Conservation (phyloP, 2,797 vertebrate genomes). For the Furcifer pardalis region DNA sequence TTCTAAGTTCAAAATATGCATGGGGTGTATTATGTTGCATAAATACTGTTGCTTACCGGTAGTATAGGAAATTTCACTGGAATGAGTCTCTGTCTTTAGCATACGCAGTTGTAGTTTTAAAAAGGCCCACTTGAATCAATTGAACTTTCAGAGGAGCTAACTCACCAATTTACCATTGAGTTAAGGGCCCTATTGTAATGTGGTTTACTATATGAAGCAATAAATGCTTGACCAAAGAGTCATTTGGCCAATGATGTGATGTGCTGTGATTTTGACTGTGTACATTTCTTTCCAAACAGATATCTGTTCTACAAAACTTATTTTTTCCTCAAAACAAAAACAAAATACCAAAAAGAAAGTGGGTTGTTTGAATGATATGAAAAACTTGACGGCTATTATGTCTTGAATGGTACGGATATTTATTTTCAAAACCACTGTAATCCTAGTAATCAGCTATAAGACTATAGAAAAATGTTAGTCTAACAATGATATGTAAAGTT, state of each 20-base stretch:
- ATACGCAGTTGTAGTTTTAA: too few species aligned
- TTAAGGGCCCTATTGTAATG: too few species aligned
- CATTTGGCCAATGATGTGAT: too few species aligned
- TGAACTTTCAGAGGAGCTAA: too few species aligned
- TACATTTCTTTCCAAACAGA: not conserved
- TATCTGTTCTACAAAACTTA: not conserved
- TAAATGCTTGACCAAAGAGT: too few species aligned
- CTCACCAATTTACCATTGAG: too few species aligned
- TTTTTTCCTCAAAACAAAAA: not conserved
- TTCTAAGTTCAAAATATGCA: not conserved
- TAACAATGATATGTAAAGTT: constrained; percentile 20
- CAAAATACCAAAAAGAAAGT: not conserved
- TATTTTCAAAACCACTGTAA: constrained; percentile 37
- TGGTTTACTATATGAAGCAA: too few species aligned
- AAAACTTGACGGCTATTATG: not conserved
- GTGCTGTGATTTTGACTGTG: not conserved
- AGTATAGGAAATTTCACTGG: too few species aligned
- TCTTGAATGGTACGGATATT: not conserved
- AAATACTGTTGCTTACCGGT: not conserved
- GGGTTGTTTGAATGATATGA: not conserved
- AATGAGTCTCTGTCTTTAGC: too few species aligned
- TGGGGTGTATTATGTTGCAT: not conserved
- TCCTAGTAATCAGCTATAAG: not conserved
- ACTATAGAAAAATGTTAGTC: constrained; percentile 42
- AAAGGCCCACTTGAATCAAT: too few species aligned